Base-by-base conservation (phyloP, 92 coral and sea anemone genomes). In the Galaxea fascicularis region DNA sequence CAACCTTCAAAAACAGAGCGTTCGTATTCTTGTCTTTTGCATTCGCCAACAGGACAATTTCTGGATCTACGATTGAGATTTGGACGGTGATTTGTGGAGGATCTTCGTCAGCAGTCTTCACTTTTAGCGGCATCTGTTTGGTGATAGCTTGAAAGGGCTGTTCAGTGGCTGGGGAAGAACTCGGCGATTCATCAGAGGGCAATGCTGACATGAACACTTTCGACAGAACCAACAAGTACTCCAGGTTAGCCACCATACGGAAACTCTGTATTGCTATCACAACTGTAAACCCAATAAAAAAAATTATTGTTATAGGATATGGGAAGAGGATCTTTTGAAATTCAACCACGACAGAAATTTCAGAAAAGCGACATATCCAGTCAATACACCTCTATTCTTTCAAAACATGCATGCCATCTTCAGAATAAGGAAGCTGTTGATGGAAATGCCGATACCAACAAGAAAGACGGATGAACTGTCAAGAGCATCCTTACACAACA, bases 11-110 rank as follows among this genome's bases (percentile, higher is more conserved):
- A 74, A 97, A 91, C 77, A 97, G 63, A 18, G 99, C 99, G 83
- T 95, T 86, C 9, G 99, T 97, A 64, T 89, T 84, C 68, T 93
- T 91, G 79, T 95, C 97, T 52, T 88, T 95, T 20, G 98, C 99
- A 93, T 97, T 97, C 35, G 99, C 99, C 46, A 97, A 77, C 57
- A 97, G 80, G 8, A 94, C 93, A 49, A 97, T 93, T 69, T 97
- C 99, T 0, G 99, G 99, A 31, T 95, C 95, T 64, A 90, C 93
- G 39, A 97, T 90, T 10, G 83, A 59, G 67, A 97, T 85, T 65
- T 74, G 95, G 8, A 97, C 89, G 3, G 80, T 57, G 56, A 97
- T 83, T 25, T 87, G 88, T 0, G 95, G 93, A 15, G 92, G 91
- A 51, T 89, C 95, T 68, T 94, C 82, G 46, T 76, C 90, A 20